Evolutionary conservation across 2,113 vertebrate species (phyloP), one percentile per base, ranked within the genome.

Genomic region (Periophthalmus modestus): DNA sequence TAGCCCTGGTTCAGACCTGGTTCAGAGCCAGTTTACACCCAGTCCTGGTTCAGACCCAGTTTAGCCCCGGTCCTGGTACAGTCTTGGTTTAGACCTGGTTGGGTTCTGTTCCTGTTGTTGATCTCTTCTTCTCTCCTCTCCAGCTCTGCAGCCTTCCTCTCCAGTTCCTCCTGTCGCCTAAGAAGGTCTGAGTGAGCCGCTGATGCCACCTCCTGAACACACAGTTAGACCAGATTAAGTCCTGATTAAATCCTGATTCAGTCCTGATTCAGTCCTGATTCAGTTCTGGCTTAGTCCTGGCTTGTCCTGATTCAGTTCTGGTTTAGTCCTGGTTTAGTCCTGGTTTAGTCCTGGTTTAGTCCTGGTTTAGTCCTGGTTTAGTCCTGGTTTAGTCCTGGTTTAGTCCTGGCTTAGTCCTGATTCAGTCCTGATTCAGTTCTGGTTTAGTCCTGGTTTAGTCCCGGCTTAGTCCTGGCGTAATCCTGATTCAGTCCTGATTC

Each of bases 101-200:
- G 19, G 3, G 62, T 15, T n/a, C 7, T 19, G 50, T 7, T 46
- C 39, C 61, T 36, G 19, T 67, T 23, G 14, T 47, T 67, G 39
- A 67, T 28, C 72, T 96, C 97, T 52, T 94, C 94, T 80, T 99
- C 98, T 88, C 96, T 96, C 88, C 97, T 95, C 46, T 99, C 98
- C 79, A 99, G 83, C 81, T 98, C 96, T 0, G 98, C 96, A 7
- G 98, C 97, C 80, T 99, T 99, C 73, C 93, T 95, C 91, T 99
- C 97, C 80, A 99, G 86, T 71, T 99, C 97, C 33, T 98, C 97
- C 92, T 99, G 98, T 91, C 98, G 96, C 83, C 92, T 95, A 59
- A 97, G 95, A 55, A 99, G 94, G 73, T 93, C 95, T 4, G 93
- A 93, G 88, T 99, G 98, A 3, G 94, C 98, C 3, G 95, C 95